Evolutionary conservation across 2,888 invertebrate species (phyloP).

Genomic region (Calephelis perditalis): DNA sequence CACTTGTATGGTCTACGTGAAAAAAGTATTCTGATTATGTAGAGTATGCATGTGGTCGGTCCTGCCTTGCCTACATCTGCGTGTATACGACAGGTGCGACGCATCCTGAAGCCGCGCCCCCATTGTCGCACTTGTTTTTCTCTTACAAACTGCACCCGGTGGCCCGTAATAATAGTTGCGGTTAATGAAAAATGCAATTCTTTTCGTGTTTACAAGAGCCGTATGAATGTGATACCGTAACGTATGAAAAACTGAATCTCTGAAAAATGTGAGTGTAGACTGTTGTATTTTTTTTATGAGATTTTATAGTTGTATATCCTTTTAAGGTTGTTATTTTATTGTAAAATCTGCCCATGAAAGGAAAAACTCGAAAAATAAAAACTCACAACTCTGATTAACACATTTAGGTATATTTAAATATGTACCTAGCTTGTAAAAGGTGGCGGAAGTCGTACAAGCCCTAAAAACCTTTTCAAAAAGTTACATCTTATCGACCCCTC

Average conservation of each 20-base stretch:
- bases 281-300: constrained; percentile 1
- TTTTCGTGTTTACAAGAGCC: constrained; percentile 23
- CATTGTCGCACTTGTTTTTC: constrained; percentile 30
- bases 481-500: no score
- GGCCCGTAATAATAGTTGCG: constrained; percentile 32
- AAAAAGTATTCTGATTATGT: no score
- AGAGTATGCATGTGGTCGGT: no score
- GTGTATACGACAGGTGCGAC: constrained; percentile 21
- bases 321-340: not conserved
- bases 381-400: no score
- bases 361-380: no score
- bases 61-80: not conserved
- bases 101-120: constrained; percentile 13
- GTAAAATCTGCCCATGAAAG: no score
- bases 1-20: no score
- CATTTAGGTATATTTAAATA: no score
- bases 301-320: not conserved
- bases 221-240: constrained; percentile 17
- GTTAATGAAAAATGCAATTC: constrained; percentile 36
- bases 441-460: no score
- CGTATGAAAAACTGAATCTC: constrained; percentile 2
- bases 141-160: constrained; percentile 21
- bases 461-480: no score
- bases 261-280: not conserved
- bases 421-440: no score